phyloP scores from a whole-genome alignment of 2,797 vertebrate genomes.

The Dendrocincla fuliginosa region DNA sequence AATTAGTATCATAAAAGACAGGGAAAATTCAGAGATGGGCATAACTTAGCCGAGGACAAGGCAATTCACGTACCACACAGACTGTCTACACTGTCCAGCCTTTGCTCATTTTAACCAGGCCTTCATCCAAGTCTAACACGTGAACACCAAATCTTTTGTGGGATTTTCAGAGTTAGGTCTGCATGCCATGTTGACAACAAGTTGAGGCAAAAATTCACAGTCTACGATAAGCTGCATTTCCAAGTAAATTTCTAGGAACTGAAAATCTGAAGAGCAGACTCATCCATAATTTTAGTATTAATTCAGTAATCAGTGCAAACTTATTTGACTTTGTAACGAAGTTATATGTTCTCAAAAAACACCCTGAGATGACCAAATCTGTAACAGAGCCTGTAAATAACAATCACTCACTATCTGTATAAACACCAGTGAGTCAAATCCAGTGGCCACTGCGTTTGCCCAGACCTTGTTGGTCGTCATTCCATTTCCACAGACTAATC shows the following conservation, averaged over 20 bases:
- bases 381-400: background rate
- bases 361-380: background rate
- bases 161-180: background rate
- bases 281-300: background rate
- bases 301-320: background rate
- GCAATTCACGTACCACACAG: background rate
- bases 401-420: background rate
- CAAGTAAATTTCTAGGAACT: background rate
- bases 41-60: background rate
- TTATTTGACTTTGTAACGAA: slow-evolving; percentile 20
- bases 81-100: background rate
- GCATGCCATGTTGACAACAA: background rate
- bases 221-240: background rate
- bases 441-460: background rate
- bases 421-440: slow-evolving; percentile 15
- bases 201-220: background rate
- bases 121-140: background rate
- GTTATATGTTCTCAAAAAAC: background rate
- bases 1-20: slow-evolving; percentile 42
- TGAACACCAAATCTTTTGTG: background rate
- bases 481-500: background rate
- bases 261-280: background rate
- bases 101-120: background rate
- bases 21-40: background rate
- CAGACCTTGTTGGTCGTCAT: background rate